Evolutionary conservation across 2,888 invertebrate genomes (phyloP), one percentile per base, ranked within the genome.

Genomic region (Parthenolecanium corni): DNA sequence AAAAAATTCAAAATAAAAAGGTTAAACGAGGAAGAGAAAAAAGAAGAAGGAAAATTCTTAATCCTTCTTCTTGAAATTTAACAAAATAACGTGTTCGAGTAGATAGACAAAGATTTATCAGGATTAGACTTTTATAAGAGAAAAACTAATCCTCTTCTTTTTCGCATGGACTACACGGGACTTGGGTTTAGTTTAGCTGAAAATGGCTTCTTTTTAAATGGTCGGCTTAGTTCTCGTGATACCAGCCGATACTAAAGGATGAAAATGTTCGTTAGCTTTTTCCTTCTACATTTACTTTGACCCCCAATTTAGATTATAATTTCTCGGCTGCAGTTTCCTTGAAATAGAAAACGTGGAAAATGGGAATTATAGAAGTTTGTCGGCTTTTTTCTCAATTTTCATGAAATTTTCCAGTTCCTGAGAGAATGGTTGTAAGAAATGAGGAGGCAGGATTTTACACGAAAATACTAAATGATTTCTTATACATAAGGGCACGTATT

Each of bases 61-160:
- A 52, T 52, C 53, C 23, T 23, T 40, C 20, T 52, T 53, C 40
- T 20, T 20, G 20, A 38, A n/a, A 40, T 42, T 53, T 42, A 53
- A 53, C 53, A 40, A 53, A 53, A 53, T 53, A 53, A 53, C 36
- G 53, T 53, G 23, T 53, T 53, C 40, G 36, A 53, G 38, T 53
- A 40, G 40, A 53, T 53, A 53, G 38, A 53, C 40, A 40, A 53
- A 53, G 53, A 53, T 53, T 53, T 53, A 53, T 53, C 40, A 53
- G 53, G 53, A 53, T 53, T 53, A 53, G 31, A 9, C 31, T 9
- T 31, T 9, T 31, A 31, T 23, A 42, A 40, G 21, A 40, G 53
- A 40, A n/a, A n/a, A 53, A 53, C 40, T 53, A 53, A 53, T 53
- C 53, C 53, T 53, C 23, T 53, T 53, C 53, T 53, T 53, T 40